Base-by-base conservation (phyloP, 2,797 vertebrate genomes). In the Micrastur ruficollis region DNA sequence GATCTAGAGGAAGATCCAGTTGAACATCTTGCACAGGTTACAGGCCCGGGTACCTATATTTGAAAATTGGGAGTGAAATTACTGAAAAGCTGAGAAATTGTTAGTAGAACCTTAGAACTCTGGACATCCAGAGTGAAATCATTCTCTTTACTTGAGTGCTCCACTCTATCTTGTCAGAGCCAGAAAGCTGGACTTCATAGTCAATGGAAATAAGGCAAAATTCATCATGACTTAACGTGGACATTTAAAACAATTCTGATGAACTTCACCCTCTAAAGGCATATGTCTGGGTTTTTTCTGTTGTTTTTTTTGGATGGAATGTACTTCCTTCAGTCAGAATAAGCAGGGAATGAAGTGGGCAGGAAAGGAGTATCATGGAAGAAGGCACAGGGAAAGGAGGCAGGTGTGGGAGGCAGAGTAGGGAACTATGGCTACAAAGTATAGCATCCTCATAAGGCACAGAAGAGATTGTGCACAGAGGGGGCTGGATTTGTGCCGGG, bases 271-370 rank as follows among this genome's bases (percentile, higher is more conserved):
- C 11, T 73, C 46, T 70, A 40, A 90, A 90, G 25, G 19, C 4
- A 5, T 1, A 1, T n/a, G 6, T 18, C n/a, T 85, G 20, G 6
- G 1, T 6, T 10, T 27, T 81, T 49, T 52, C 8, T 58, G 4
- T 26, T n/a, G 7, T 5, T 49, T 34, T 46, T 52, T 71, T 75
- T 47, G 2, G 1, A 10, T 38, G 23, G 42, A 67, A 52, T 91
- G 44, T 59, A 42, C 17, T 29, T 8, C 6, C 11, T 81, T 89
- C 8, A 11, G 31, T 49, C 22, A 80, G 66, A 68, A 70, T 59
- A 89, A 76, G 19, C 25, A 67, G 44, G 8, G 25, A 84, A 73
- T 12, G 38, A 91, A 72, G 18, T 1, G 31, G 29, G 14, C 14
- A 74, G 72, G 36, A 62, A 19, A 2, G 0, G 22, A 83, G n/a